Base-by-base conservation (phyloP, 2,888 invertebrate species). In the Zele albiditarsus region DNA sequence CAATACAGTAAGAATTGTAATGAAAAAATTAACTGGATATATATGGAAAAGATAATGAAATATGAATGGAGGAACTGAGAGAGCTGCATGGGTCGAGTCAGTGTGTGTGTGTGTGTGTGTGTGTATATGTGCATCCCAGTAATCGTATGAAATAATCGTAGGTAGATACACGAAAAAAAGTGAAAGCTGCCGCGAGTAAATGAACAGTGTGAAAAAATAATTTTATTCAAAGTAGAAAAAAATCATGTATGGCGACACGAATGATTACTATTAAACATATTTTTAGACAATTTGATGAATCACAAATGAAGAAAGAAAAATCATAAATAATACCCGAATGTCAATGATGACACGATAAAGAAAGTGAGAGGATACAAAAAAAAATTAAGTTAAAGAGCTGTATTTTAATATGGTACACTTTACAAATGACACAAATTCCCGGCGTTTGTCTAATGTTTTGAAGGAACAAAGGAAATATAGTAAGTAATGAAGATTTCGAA, bases 371-470 rank as follows among this genome's bases (percentile, higher is more conserved):
- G 62, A 49, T 58, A 28, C 4, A 70, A 53, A 68, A 70, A 76
- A 57, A 73, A 73, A 27, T 38, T 76, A 57, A 77, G 73, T 79
- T 74, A 60, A 80, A 78, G 77, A 82, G 76, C 79, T 83, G 84
- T 85, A 85, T 85, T 85, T 85, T 84, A 84, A 79, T 85, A 85
- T 74, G 79, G 78, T 82, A 83, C 80, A 82, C 78, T 83, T 84
- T 82, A 85, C 84, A 82, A 74, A 76, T 75, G 78, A 76, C 74
- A 77, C 76, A 74, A 65, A 72, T 74, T 79, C 70, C 74, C 78
- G 53, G 80, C 80, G 76, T 78, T 60, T 76, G 76, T 75, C 73
- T 33, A 65, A 57, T 70, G 57, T 70, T 70, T 73, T 62, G 28
- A 31, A n/a, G 42, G 46, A 67, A 27, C 33, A 16, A 38, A 16